Percentiles rank a stretch among this genome's conserved stretches.
phyloP scores from a whole-genome alignment of 2,888 invertebrate genomes.

The Drosophila paramelanica region DNA sequence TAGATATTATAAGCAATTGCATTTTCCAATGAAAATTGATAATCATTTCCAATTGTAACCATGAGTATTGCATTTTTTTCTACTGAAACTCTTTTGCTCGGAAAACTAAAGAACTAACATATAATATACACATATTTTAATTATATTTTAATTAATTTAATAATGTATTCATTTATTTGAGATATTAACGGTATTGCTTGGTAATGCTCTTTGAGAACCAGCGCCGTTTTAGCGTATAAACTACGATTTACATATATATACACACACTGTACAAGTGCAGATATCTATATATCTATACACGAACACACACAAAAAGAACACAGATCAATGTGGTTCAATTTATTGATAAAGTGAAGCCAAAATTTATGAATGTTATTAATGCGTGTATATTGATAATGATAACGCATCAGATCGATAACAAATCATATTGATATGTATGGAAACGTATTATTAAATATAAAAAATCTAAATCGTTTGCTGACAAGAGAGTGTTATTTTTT shows the following conservation, averaged over 20 bases:
- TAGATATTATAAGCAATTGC: slow-evolving; percentile 51
- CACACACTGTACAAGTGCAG: slow-evolving; percentile 32
- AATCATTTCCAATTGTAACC: slow-evolving; percentile 66
- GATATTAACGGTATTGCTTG: slow-evolving; percentile 39
- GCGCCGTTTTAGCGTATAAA: slow-evolving; percentile 49
- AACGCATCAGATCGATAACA: slow-evolving; percentile 25
- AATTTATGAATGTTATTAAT: slow-evolving; percentile 66
- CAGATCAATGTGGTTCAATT: slow-evolving; percentile 26
- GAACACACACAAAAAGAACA: slow-evolving; percentile 3
- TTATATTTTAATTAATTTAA: slow-evolving; percentile 26
- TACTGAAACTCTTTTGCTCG: slow-evolving; percentile 29
- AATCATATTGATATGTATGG: slow-evolving; percentile 31
- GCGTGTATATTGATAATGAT: slow-evolving; percentile 41
- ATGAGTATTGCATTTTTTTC: slow-evolving; percentile 74
- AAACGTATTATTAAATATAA: slow-evolving; percentile 68
- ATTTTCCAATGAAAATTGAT: slow-evolving; percentile 32
- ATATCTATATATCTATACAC: slow-evolving; percentile 26
- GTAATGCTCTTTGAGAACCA: slow-evolving; percentile 29
- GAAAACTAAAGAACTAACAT: slow-evolving; percentile 52
- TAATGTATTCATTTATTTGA: slow-evolving; percentile 18
- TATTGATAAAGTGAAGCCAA: slow-evolving; percentile 67
- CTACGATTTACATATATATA: slow-evolving; percentile 49
- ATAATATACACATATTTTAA: slow-evolving; percentile 21
- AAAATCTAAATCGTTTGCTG: slow-evolving; percentile 69
- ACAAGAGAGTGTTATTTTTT: slow-evolving; percentile 24